Percentiles rank a stretch among this genome's conserved stretches.
Conservation (phyloP, 2,113 vertebrate genomes). For the Ophthalmolycus amberensis region DNA sequence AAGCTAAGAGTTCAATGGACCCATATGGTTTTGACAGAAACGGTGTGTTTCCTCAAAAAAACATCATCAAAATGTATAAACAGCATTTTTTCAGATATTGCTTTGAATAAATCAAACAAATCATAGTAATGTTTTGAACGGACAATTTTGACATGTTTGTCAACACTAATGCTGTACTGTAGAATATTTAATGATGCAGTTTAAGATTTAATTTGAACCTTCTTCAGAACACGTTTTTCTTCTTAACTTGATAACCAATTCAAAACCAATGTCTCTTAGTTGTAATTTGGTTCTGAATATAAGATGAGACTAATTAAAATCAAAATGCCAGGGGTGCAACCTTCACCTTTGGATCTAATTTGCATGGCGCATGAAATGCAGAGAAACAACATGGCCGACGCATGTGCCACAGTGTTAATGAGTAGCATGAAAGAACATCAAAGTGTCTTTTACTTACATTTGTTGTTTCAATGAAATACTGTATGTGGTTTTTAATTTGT, state of each 20-base stretch:
- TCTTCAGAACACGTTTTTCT: slow-evolving; percentile 30
- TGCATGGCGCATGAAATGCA: slow-evolving; percentile 43
- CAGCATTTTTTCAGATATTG: neutral
- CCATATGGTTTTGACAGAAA: neutral
- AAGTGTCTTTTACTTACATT: slow-evolving; percentile 23
- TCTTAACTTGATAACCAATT: slow-evolving; percentile 51
- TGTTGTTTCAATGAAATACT: slow-evolving; percentile 42
- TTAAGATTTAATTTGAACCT: slow-evolving; percentile 40
- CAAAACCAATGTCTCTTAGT: slow-evolving; percentile 46
- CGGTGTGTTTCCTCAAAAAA: neutral
- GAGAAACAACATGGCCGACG: slow-evolving; percentile 35
- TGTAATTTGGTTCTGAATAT: slow-evolving; percentile 57
- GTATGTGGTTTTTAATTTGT: slow-evolving; percentile 64
- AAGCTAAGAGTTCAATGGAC: neutral
- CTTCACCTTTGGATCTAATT: slow-evolving; percentile 49
- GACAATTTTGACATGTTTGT: slow-evolving; percentile 18
- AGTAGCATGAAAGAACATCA: slow-evolving; percentile 22
- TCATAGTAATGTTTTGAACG: slow-evolving; percentile 1
- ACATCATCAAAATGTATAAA: neutral
- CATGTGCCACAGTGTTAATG: slow-evolving; percentile 28
- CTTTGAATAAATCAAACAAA: slow-evolving; percentile 21
- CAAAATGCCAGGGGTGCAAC: slow-evolving; percentile 50
- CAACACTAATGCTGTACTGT: neutral
- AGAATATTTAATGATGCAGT: slow-evolving; percentile 24
- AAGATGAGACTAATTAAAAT: slow-evolving; percentile 67